Conservation (phyloP, 2,888 invertebrate species). For the Allacma fusca region DNA sequence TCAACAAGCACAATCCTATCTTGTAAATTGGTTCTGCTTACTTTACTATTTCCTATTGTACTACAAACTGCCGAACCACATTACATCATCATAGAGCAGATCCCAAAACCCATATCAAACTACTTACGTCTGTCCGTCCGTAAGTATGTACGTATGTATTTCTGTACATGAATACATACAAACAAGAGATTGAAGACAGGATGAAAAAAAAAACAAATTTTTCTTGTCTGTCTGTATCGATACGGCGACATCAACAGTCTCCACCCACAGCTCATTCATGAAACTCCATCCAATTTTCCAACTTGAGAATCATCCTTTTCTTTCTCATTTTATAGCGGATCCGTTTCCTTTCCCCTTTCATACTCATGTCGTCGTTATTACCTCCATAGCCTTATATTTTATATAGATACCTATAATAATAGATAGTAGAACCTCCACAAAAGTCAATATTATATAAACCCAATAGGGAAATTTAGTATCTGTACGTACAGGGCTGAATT, state of each 20-base stretch:
- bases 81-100: neutral
- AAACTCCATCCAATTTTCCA: constrained; percentile 48
- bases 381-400: no score
- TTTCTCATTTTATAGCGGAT: neutral
- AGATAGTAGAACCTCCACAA: no score
- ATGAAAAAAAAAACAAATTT: constrained; percentile 33
- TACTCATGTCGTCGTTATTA: constrained; percentile 6
- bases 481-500: no score
- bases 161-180: no score
- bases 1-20: neutral
- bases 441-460: no score
- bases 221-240: constrained; percentile 13
- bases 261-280: constrained; percentile 35
- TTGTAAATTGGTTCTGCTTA: neutral
- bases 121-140: no score
- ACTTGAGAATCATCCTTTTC: neutral
- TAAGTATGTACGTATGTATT: no score
- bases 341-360: constrained; percentile 28
- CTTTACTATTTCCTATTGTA: neutral
- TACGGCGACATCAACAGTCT: constrained; percentile 11
- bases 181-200: no score
- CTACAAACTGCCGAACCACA: neutral
- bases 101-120: neutral
- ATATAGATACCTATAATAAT: no score
- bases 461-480: no score